Evolutionary conservation across 2,113 vertebrate species (phyloP).

Genomic region (Anhinga anhinga): DNA sequence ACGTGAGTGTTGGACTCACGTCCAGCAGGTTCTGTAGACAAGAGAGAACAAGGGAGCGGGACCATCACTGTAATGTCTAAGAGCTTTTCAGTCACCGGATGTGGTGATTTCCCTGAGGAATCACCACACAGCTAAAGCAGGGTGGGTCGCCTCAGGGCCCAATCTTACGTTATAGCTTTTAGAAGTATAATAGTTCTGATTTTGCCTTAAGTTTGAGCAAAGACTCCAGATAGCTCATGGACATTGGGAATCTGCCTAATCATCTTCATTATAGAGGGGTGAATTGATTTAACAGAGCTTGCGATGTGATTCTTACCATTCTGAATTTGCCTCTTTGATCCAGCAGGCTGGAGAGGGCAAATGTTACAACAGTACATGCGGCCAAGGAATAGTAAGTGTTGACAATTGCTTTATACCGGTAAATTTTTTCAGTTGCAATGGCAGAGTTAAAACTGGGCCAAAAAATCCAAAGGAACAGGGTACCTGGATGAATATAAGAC

Average conservation of each 20-base stretch:
- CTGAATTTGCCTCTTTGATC: conserved; percentile 87
- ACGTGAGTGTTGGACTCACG: not conserved
- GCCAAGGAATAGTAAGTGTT: conserved; percentile 94
- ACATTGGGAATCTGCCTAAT: not conserved
- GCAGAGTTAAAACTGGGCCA: conserved; percentile 98
- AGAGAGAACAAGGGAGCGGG: not conserved
- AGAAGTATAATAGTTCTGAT: not conserved
- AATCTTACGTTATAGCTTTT: not conserved
- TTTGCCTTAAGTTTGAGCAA: not conserved
- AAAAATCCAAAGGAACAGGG: conserved; percentile 90
- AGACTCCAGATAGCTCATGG: not conserved
- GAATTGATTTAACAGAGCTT: not conserved
- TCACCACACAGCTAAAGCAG: too few relatives aligned
- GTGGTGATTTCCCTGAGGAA: not conserved
- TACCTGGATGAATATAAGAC: conserved; percentile 61
- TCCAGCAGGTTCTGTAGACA: not conserved
- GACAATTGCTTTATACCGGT: conserved; percentile 76
- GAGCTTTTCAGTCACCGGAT: not conserved
- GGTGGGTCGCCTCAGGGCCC: not conserved
- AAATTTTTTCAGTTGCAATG: conserved; percentile 28
- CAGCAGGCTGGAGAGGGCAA: conserved; percentile 87
- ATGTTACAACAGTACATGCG: conserved; percentile 83
- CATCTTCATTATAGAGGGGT: not conserved
- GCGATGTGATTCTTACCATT: conserved; percentile 79
- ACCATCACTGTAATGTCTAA: not conserved